These are phyloP conservation scores for Xestia sexstrigata DNA, from an alignment of 2,888 invertebrate genomes.

Conservation along the genomic window DNA sequence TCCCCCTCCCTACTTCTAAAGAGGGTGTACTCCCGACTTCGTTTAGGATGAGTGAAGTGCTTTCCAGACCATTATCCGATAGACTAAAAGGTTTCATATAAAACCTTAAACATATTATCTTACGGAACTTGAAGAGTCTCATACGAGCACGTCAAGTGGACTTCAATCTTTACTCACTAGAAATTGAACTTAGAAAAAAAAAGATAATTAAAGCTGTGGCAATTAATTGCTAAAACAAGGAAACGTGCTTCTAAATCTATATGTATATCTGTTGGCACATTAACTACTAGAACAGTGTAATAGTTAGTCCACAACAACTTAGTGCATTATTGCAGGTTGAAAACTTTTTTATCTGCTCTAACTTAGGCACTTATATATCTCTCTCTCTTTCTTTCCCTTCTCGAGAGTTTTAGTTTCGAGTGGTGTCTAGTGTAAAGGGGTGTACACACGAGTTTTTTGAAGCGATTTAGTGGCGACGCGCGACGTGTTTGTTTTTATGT, in stretches of 20 bases:
- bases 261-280: neutral
- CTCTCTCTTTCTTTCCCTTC: constrained; percentile 53
- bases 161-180: neutral
- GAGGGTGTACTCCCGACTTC: constrained; percentile 75
- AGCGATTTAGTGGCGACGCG: constrained; percentile 54
- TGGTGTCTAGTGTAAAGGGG: constrained; percentile 56
- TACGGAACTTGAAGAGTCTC: constrained; percentile 37
- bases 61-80: constrained; percentile 76
- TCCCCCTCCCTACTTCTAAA: constrained; percentile 67
- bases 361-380: constrained; percentile 51
- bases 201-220: neutral
- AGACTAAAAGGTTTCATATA: constrained; percentile 75
- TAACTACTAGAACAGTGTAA: constrained; percentile 9
- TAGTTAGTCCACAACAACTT: constrained; percentile 45
- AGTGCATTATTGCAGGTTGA: constrained; percentile 60
- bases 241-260: neutral
- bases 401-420: constrained; percentile 62
- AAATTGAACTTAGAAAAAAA: constrained; percentile 7
- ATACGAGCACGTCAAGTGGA: constrained; percentile 11
- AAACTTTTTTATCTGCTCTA: constrained; percentile 59
- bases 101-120: constrained; percentile 70
- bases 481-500: constrained; percentile 32
- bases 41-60: constrained; percentile 79
- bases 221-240: constrained; percentile 6
- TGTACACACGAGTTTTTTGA: constrained; percentile 50